Base-by-base conservation (phyloP, 2,888 invertebrate species). In the Drosophila austrosaltans region DNA sequence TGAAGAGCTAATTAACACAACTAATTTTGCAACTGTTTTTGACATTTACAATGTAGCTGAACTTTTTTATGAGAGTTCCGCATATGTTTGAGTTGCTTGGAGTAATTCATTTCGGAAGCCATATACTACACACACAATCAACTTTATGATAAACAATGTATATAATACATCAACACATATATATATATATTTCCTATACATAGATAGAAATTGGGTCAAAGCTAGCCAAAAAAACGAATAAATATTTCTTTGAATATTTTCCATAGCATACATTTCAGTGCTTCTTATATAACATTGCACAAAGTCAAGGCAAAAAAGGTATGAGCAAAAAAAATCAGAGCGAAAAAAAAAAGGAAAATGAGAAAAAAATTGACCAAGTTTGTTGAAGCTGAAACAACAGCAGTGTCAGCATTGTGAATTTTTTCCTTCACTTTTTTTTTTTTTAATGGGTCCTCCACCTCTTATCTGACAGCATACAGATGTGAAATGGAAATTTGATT, bases 1-100 rank as follows among this genome's bases (percentile, higher is more conserved):
- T 84, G 85, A 87, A 82, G 85, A 85, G 86, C 83, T 84, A 85
- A 87, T 84, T 84, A 87, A 87, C 85, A 80, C 30, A 84, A 87
- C 86, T 87, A 85, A 87, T 84, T 87, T 82, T 69, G 83, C 72
- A 73, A 83, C 83, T 86, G 84, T 78, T 81, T 77, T 77, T 85
- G 86, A 85, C 83, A 82, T 83, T 83, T 83, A 83, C 83, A 84
- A 79, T 76, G 80, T 61, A 53, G 53, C 39, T 58, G 58, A 72
- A 72, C 66, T 73, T 72, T 59, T 72, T 72, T 72, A 72, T 72
- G 72, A 63, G 72, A 73, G 73, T 72, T 72, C 53, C 36, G 25
- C 32, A 30, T 12, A 22, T 32, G 61, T 12, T 58, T 53, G 22
- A 22, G 3, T 30, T 25, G 61, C 40, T 25, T 8, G 60, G 57